Base-by-base conservation (phyloP, 1,140 invertebrate species). In the Brachionus plicatilis region DNA sequence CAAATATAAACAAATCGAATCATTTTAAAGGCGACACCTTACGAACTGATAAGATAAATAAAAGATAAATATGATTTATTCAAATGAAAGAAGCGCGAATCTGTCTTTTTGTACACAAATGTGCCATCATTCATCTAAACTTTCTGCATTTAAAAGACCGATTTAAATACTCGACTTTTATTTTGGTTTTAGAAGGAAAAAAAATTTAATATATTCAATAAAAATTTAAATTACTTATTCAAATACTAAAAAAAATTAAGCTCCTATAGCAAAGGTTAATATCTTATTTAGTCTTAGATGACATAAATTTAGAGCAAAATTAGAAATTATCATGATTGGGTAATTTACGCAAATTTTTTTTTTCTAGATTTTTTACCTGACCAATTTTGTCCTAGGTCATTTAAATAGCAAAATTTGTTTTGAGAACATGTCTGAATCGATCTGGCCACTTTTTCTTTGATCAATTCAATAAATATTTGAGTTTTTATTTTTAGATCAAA, bases 251-350 rank as follows among this genome's bases (percentile, higher is more conserved):
- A 20, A 60, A 60, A 24, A 24, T 9, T 60, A 20, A 60, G 53
- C 53, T 60, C 53, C 20, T 60, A 20, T 60, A 60, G 53, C 53
- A 60, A 60, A 60, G 53, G 53, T 60, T 60, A 60, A 60, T 60
- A 60, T 60, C 53, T 60, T 60, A 60, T 60, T 60, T 60, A 60
- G 53, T 60, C 53, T 60, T 60, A 60, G 53, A 60, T 60, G 53
- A 60, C 53, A 60, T 60, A 60, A 60, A 60, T 60, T 60, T 60
- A 60, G 53, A 60, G 9, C 27, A 60, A 5, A 60, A 56, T 56
- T 56, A 24, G 1, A 56, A 60, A 60, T 20, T 60, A 60, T 60
- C 53, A 60, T 60, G 17, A 20, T 60, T 60, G 53, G 53, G 53
- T 20, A 60, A 60, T 60, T 20, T 27, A 9, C 2, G 20, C 2